Percentiles rank a stretch among this genome's conserved stretches.
These are phyloP conservation scores for Macrophya alboannulata DNA, from an alignment of 2,888 invertebrate genomes.

Conservation along the genomic window DNA sequence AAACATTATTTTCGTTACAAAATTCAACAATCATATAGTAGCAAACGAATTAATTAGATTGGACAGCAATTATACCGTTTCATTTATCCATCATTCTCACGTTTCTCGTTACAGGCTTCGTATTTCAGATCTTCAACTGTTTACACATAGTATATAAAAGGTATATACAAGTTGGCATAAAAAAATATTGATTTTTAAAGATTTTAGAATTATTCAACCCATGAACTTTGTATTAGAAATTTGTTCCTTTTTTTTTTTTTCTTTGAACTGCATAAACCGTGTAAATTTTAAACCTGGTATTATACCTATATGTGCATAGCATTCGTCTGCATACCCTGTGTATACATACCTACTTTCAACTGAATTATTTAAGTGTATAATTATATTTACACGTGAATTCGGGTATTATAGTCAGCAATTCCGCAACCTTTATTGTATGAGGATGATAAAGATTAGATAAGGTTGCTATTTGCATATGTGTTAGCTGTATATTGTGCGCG, in stretches of 20 bases:
- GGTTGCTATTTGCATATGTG: conserved; percentile 45
- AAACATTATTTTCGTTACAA: not conserved
- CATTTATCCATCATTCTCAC: not conserved
- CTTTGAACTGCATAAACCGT: too few species aligned
- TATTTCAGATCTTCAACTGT: not conserved
- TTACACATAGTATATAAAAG: not conserved
- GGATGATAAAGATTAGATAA: conserved; percentile 46
- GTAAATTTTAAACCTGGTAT: not conserved
- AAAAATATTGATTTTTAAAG: not conserved
- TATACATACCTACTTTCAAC: not conserved
- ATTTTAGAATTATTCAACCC: not conserved
- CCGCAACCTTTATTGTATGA: conserved; percentile 30
- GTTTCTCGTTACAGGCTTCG: not conserved
- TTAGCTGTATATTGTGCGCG: conserved; percentile 14
- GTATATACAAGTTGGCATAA: not conserved
- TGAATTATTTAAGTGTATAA: not conserved
- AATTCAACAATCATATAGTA: not conserved
- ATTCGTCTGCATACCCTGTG: not conserved
- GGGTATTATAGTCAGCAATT: conserved; percentile 18
- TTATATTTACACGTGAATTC: conserved; percentile 32
- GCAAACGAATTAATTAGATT: not conserved
- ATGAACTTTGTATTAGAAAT: not conserved
- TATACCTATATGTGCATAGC: not conserved
- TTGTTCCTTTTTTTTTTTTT: not conserved
- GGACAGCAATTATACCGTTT: not conserved